These are phyloP conservation scores for Caenorhabditis latens DNA, from an alignment of 1,140 invertebrate species.

Conservation along the genomic window DNA sequence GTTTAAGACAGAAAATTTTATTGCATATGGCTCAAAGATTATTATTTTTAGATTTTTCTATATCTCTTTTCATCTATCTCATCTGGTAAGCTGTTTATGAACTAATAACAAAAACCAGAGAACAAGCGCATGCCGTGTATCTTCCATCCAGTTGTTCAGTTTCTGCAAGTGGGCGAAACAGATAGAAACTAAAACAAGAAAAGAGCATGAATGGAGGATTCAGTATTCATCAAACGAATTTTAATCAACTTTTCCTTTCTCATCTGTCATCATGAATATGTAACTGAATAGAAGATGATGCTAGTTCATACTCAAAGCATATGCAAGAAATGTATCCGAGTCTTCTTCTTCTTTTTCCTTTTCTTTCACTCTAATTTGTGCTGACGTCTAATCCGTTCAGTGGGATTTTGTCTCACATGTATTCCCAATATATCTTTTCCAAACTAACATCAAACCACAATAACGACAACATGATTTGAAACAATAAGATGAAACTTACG, in stretches of 20 bases:
- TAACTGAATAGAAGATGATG: conserved; percentile 50
- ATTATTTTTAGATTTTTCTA: too few species aligned
- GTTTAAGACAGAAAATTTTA: too few species aligned
- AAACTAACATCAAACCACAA: background rate
- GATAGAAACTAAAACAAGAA: background rate
- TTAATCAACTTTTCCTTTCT: conserved; percentile 9
- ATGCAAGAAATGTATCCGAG: conserved; percentile 41
- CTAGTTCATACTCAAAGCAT: conserved; percentile 42
- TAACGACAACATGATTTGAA: background rate
- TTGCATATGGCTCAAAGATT: too few species aligned
- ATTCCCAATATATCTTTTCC: background rate
- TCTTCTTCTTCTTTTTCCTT: background rate
- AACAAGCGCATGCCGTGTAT: too few species aligned
- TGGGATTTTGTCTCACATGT: conserved; percentile 19
- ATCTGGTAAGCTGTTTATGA: too few species aligned
- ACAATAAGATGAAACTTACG: conserved; percentile 2
- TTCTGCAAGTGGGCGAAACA: background rate
- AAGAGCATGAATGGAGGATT: background rate
- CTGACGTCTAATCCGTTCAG: conserved; percentile 32
- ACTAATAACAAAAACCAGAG: too few species aligned
- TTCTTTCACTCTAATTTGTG: conserved; percentile 37
- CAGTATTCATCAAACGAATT: conserved; percentile 40
- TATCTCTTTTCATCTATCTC: too few species aligned
- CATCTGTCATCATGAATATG: conserved; percentile 34
- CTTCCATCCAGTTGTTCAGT: background rate